Evolutionary conservation across 2,113 vertebrate species (phyloP).

Genomic region (Grantiella picta): DNA sequence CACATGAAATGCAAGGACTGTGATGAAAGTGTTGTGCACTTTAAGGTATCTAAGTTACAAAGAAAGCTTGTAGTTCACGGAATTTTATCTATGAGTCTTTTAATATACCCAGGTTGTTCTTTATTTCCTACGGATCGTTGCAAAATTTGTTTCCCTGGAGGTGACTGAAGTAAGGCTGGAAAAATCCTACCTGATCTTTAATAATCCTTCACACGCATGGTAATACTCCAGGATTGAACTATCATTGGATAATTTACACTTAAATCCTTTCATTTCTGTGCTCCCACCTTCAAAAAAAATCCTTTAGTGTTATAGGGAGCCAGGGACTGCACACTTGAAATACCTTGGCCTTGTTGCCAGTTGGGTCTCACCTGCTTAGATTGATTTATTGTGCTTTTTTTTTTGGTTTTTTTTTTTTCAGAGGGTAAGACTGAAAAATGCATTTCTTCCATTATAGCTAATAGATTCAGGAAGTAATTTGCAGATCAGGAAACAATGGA

Average conservation of each 20-base stretch:
- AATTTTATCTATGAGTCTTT: conserved; percentile 10
- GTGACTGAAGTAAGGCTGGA: conserved; percentile 48
- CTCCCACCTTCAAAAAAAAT: not conserved
- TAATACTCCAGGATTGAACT: conserved; percentile 39
- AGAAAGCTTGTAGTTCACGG: conserved; percentile 28
- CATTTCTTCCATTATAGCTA: conserved; percentile 42
- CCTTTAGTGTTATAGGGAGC: not conserved
- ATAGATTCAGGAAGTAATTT: conserved; percentile 66
- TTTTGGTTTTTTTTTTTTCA: not conserved
- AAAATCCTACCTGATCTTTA: conserved; percentile 65
- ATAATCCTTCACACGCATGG: conserved; percentile 54
- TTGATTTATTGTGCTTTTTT: not conserved
- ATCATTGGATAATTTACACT: conserved; percentile 44
- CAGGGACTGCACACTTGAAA: conserved; percentile 15
- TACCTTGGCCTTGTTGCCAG: not conserved
- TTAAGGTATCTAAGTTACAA: not conserved
- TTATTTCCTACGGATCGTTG: not conserved
- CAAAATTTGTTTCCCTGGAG: conserved; percentile 36
- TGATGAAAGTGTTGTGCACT: not conserved
- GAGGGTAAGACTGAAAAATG: conserved; percentile 30
- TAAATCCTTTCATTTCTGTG: not conserved
- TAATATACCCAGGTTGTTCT: conserved; percentile 16
- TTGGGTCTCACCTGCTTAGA: not conserved
- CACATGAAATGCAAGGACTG: not conserved
- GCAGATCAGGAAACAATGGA: conserved; percentile 54